phyloP scores from a whole-genome alignment of 2,797 vertebrate species.

The Thalassophryne amazonica region DNA sequence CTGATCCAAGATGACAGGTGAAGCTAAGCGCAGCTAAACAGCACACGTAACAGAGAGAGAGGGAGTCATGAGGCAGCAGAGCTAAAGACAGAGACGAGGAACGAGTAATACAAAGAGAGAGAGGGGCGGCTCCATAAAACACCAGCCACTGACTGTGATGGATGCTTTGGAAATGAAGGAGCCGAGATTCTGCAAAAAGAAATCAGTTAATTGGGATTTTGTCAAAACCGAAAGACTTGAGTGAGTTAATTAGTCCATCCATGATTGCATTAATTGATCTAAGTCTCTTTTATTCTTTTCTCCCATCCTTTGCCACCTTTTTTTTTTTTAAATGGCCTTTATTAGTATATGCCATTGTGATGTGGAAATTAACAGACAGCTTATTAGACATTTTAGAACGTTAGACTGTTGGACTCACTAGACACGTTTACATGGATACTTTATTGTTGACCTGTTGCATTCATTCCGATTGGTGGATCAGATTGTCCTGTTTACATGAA shows the following conservation, averaged over 20 bases:
- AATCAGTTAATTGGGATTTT: conserved; percentile 59
- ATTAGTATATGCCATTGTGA: not conserved
- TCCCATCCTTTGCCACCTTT: not conserved
- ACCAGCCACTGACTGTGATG: conserved; percentile 16
- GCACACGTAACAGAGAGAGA: conserved; percentile 56
- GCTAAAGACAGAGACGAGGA: conserved; percentile 26
- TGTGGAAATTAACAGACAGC: not conserved
- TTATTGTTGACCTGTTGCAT: too few species aligned
- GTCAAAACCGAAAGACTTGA: conserved; percentile 45
- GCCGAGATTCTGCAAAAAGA: conserved; percentile 44
- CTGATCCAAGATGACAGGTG: conserved; percentile 81
- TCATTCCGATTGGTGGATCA: too few species aligned
- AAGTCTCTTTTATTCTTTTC: not conserved
- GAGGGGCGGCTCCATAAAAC: too few species aligned
- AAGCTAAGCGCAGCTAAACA: conserved; percentile 78
- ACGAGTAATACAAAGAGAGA: conserved; percentile 5
- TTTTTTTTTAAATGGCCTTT: not conserved
- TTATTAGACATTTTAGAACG: too few species aligned
- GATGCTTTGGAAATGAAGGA: conserved; percentile 17
- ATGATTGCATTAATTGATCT: conserved; percentile 29
- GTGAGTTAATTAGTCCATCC: conserved; percentile 38
- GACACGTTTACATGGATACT: too few species aligned
- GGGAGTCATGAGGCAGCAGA: conserved; percentile 4
- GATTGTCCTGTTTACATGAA: too few species aligned
- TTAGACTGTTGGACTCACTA: too few species aligned